Conservation (phyloP, 2,888 invertebrate genomes). For the Augiades crinisus region DNA sequence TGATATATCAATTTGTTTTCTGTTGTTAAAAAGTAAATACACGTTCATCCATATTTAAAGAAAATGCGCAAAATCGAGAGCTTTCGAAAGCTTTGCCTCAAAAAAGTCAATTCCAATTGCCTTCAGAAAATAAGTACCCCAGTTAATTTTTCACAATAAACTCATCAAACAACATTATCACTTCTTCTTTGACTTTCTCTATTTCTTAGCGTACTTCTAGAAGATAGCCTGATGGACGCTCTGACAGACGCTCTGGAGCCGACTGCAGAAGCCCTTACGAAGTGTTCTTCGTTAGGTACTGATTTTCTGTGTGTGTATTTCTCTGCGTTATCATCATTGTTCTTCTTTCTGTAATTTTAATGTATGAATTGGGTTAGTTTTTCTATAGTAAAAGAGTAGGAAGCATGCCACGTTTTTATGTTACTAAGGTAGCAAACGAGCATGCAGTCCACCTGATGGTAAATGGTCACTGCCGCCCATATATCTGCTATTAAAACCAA, state of each 20-base stretch:
- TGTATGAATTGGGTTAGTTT: no score
- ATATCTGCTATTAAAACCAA: no score
- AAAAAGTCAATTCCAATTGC: neutral
- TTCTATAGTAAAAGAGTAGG: no score
- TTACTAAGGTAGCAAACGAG: no score
- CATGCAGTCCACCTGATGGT: no score
- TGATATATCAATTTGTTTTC: no score
- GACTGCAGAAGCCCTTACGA: constrained; percentile 58
- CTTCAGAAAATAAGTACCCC: neutral
- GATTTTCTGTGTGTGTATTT: constrained; percentile 52
- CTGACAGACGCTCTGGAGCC: constrained; percentile 61
- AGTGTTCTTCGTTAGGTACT: constrained; percentile 45
- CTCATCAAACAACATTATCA: constrained; percentile 23
- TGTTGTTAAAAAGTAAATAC: neutral
- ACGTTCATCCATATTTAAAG: neutral
- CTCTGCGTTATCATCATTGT: constrained; percentile 47
- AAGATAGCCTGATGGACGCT: constrained; percentile 61
- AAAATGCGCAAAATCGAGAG: neutral
- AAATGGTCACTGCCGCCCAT: no score
- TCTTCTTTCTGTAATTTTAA: constrained; percentile 44
- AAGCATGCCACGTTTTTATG: no score
- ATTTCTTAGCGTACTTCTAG: constrained; percentile 38
- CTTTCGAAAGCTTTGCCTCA: no score
- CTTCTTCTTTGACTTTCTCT: constrained; percentile 32
- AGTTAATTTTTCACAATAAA: neutral